A percentile compares a stretch with the other conserved stretches of the same genome.
These are phyloP conservation scores for Amphilophus citrinellus DNA, from an alignment of 2,113 vertebrate species.

Conservation along the genomic window DNA sequence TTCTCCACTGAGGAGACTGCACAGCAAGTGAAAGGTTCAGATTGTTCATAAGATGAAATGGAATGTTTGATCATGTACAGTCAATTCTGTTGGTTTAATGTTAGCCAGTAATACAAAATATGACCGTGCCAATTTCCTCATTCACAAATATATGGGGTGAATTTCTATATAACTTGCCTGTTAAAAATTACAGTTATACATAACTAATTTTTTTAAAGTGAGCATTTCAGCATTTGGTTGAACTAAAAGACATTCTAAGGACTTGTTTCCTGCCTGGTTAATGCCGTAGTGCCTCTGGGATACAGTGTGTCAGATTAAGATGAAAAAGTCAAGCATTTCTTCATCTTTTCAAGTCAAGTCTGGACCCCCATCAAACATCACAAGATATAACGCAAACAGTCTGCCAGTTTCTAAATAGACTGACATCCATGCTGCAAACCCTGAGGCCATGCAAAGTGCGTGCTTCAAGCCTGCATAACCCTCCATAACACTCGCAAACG, in stretches of 20 bases:
- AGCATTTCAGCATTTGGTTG: neutral
- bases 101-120: neutral
- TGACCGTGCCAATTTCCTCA: neutral
- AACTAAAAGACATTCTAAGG: neutral
- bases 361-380: constrained; percentile 36
- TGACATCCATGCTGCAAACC: constrained; percentile 51
- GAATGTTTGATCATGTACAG: neutral
- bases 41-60: constrained; percentile 22
- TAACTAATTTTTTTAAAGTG: neutral
- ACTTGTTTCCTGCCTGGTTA: neutral
- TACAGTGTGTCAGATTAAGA: constrained; percentile 19
- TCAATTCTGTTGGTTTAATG: neutral
- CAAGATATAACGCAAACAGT: constrained; percentile 17
- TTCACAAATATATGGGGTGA: neutral
- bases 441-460: constrained; percentile 30
- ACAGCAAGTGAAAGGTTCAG: constrained; percentile 7
- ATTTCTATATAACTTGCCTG: neutral
- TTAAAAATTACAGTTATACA: neutral
- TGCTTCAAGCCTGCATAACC: constrained; percentile 28
- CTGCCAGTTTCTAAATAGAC: constrained; percentile 51
- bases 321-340: constrained; percentile 43
- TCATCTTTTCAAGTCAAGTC: constrained; percentile 30
- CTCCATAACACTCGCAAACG: constrained; percentile 40
- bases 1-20: neutral
- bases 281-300: neutral